Evolutionary conservation across 2,113 vertebrate genomes (phyloP), one percentile per base, ranked within the genome.

Genomic region (Thalassarche chlororhynchos): DNA sequence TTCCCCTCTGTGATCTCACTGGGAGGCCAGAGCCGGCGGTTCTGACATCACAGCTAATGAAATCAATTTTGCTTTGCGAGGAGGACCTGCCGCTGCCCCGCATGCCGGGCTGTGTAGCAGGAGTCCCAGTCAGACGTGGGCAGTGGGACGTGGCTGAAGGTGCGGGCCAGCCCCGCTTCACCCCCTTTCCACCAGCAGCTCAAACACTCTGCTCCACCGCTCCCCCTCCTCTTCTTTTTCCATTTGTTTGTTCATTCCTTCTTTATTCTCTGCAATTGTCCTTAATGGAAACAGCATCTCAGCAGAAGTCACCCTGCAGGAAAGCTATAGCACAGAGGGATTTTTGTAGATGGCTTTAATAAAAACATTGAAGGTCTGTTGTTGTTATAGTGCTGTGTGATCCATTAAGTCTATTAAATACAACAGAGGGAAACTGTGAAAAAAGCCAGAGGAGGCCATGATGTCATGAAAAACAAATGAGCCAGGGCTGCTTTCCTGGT

Each of bases 401-500:
- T 97, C 96, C 96, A 97, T 97, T 97, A 97, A 96, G 90, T 90
- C 91, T 95, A 97, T 96, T 96, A 97, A 97, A 97, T 94, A 97
- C 95, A 96, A 94, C 96, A 96, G 89, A 89, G 82, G 87, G 83
- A 97, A 96, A 81, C 90, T 94, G 92, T 96, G 95, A 96, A 96
- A 97, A 96, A 96, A 96, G 93, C 95, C 96, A 96, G 89, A 96
- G 93, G 90, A 93, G 96, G 91, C 93, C 79, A 36, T 85, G 95
- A 95, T 97, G 95, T 97, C 94, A 97, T 29, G 4, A 84, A 88
- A 97, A 96, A 87, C 96, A 93, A 90, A 95, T 54, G 92, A 94
- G 44, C 75, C 3, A 2, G 65, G 84, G 85, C 64, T 74, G 85
- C 90, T 84, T 76, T 34, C 57, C 82, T 88, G 84, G 54, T 91